A percentile compares a stretch with the other conserved stretches of the same genome.
These are phyloP conservation scores for Caretta caretta DNA, from an alignment of 2,113 vertebrate species.

Conservation along the genomic window DNA sequence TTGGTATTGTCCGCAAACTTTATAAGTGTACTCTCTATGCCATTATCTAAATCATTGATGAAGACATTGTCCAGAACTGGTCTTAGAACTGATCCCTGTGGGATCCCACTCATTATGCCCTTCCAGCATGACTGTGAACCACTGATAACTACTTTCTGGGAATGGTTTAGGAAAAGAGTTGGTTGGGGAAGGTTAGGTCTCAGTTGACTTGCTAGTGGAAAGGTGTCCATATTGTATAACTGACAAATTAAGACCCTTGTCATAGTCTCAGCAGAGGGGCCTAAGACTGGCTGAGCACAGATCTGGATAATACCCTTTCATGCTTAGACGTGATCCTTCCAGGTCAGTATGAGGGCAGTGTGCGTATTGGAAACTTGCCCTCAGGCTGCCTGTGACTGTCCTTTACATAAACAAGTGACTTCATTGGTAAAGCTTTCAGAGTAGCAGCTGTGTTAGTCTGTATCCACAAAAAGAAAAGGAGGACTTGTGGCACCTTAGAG, in stretches of 20 bases:
- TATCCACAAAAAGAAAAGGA: too few relatives aligned
- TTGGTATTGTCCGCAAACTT: too few relatives aligned
- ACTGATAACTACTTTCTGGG: too few relatives aligned
- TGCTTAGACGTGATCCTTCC: neutral
- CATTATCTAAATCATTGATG: too few relatives aligned
- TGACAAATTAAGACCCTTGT: neutral
- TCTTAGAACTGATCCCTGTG: too few relatives aligned
- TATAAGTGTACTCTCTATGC: too few relatives aligned
- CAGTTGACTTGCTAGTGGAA: neutral
- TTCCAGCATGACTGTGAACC: too few relatives aligned
- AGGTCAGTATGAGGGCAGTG: neutral
- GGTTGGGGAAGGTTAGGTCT: neutral
- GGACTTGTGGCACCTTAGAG: too few relatives aligned
- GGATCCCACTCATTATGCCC: too few relatives aligned
- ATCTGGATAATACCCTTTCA: neutral
- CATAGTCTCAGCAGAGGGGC: neutral
- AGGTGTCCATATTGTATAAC: rapidly evolving
- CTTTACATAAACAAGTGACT: neutral
- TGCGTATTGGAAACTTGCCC: neutral
- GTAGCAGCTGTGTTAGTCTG: too few relatives aligned
- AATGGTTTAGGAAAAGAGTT: neutral
- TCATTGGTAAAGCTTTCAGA: neutral
- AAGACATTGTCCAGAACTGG: too few relatives aligned
- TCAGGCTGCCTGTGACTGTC: neutral
- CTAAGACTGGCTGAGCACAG: neutral